Base-by-base conservation (phyloP, 2,888 invertebrate species). In the Lasioglossum vierecki region DNA sequence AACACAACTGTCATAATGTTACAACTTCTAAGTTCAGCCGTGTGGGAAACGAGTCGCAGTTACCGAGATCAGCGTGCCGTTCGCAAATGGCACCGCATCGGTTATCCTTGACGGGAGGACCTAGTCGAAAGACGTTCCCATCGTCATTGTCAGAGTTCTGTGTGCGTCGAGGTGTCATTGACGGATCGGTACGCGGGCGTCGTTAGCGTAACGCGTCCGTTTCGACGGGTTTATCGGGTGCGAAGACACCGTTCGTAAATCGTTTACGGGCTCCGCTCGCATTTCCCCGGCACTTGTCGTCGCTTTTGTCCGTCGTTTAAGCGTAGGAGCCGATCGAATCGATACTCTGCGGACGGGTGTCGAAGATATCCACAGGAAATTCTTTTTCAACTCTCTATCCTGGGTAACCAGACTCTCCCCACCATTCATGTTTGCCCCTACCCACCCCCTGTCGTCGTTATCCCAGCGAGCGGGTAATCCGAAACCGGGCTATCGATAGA, bases 401-500 rank as follows among this genome's bases (percentile, higher is more conserved):
- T 70, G 57, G 57, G n/a, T 57, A 57, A 57, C 57, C 57, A 57
- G n/a, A n/a, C 49, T 46, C 13, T 15, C 66, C 13, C 35, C 15
- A 49, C 60, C 1, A 22, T 11, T 68, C 30, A 3, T 63, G 15
- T 63, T 63, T 44, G 13, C 72, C 76, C 41, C 75, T 13, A 30
- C 49, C 41, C 35, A 11, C 41, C 68, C 60, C 13, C n/a, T 1
- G 30, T 11, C 71, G 60, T 83, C 86, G 88, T 87, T 88, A 88
- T 83, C 73, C 70, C 60, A 11, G 71, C 72, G 82, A 82, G 76
- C 80, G 35, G 82, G 86, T 88, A 90, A 88, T 90, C 88, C 91
- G 78, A 80, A 78, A 87, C 74, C 70, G 53, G 79, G 83, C 73
- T 79, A 75, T 78, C 89, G 88, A 91, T 91, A 90, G 88, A 91